A percentile compares a stretch with the other conserved stretches of the same genome.
phyloP scores from a whole-genome alignment of 35 echinoderm and acorn worm species.

The Amphiura filiformis region DNA sequence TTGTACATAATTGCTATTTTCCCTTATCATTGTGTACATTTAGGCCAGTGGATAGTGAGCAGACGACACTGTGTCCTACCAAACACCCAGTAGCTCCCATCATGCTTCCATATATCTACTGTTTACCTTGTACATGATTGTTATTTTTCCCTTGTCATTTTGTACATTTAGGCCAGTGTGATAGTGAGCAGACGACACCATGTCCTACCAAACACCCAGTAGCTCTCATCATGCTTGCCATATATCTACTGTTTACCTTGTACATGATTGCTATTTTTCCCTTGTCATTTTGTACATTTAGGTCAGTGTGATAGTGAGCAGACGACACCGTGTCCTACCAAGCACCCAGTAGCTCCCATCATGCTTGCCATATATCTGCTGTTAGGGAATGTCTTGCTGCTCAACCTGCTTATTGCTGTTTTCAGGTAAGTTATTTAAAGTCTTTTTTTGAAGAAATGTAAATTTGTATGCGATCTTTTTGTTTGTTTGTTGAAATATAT shows the following conservation, averaged over 20 bases:
- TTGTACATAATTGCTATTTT: too few relatives aligned
- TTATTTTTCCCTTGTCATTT: too few relatives aligned
- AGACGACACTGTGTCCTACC: conserved; percentile 15
- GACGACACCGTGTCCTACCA: conserved; percentile 14
- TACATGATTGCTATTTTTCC: too few relatives aligned
- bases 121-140: too few relatives aligned
- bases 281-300: too few relatives aligned
- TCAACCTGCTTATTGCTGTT: conserved; percentile 87
- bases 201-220: conserved; percentile 46
- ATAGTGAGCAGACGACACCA: conserved; percentile 4
- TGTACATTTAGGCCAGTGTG: conserved; percentile 40
- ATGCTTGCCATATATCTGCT: conserved; percentile 64
- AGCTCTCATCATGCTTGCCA: conserved; percentile 39
- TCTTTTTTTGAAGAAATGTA: too few relatives aligned
- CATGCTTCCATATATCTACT: conserved; percentile 60
- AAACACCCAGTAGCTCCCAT: conserved; percentile 43
- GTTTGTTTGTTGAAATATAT: too few relatives aligned
- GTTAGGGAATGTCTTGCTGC: conserved; percentile 64
- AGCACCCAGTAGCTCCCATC: conserved; percentile 42
- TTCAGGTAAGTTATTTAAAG: conserved; percentile 83
- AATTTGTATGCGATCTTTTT: too few relatives aligned
- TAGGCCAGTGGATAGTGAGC: conserved; percentile 34
- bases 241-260: conserved; percentile 75
- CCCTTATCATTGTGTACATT: too few relatives aligned
- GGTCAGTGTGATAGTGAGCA: conserved; percentile 28